Percentiles rank a stretch among this genome's conserved stretches.
Conservation (phyloP, 2,113 vertebrate species). For the Anas platyrhynchos region DNA sequence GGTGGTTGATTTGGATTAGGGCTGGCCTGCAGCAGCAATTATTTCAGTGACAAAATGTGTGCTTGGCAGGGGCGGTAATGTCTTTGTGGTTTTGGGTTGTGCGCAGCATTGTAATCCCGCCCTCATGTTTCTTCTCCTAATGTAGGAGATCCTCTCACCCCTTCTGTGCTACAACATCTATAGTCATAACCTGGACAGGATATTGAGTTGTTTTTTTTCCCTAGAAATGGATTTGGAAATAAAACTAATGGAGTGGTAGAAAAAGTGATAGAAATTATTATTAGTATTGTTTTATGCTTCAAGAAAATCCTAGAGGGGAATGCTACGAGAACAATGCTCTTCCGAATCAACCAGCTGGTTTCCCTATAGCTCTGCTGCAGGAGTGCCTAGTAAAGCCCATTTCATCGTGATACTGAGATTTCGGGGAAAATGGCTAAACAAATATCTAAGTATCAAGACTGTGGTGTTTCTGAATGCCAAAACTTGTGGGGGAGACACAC, state of each 20-base stretch:
- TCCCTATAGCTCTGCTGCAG: background rate
- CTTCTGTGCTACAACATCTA: background rate
- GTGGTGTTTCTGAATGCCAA: background rate
- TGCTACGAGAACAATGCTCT: background rate
- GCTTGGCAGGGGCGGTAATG: background rate
- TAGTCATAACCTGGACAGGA: background rate
- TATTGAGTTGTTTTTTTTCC: background rate
- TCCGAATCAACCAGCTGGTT: background rate
- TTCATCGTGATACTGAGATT: background rate
- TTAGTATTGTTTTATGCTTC: background rate
- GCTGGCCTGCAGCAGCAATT: background rate
- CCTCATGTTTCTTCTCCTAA: background rate
- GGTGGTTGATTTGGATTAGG: fast-evolving
- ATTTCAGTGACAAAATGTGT: background rate
- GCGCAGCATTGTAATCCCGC: background rate
- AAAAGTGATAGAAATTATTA: background rate
- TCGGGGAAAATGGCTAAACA: background rate
- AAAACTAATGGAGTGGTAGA: background rate
- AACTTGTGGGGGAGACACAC: background rate
- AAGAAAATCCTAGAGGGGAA: background rate
- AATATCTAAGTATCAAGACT: background rate
- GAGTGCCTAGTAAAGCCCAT: background rate
- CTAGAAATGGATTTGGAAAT: background rate
- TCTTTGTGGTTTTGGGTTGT: background rate
- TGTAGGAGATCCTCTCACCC: background rate